Evolutionary conservation across 2,113 vertebrate genomes (phyloP).

Genomic region (Gorilla gorilla): DNA sequence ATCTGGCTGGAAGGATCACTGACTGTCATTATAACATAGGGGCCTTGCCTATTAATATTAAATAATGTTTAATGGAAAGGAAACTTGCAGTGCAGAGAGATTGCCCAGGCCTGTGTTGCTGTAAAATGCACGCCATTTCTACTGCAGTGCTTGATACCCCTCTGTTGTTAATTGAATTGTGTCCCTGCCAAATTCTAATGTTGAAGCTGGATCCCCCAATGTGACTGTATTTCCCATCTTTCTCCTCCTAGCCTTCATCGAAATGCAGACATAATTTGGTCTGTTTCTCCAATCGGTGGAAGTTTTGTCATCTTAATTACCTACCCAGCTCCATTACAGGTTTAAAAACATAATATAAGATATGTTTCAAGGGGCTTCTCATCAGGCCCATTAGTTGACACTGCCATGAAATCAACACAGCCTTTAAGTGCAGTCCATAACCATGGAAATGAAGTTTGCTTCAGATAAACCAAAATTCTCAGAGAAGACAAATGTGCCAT

Average conservation of each 20-base stretch:
- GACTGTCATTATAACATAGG: background rate
- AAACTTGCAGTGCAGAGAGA: background rate
- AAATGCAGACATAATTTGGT: background rate
- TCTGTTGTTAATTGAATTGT: background rate
- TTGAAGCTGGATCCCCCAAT: background rate
- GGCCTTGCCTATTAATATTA: background rate
- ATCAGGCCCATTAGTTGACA: background rate
- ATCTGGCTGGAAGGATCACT: background rate
- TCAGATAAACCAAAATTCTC: background rate
- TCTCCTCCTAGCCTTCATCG: background rate
- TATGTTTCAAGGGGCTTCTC: background rate
- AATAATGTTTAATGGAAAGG: background rate
- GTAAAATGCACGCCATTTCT: background rate
- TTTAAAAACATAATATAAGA: background rate
- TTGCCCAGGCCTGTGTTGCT: background rate
- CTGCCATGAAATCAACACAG: background rate
- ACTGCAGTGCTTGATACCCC: background rate
- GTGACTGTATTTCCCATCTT: background rate
- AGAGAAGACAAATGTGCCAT: background rate
- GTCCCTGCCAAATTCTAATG: background rate
- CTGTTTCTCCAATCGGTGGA: background rate
- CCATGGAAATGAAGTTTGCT: background rate
- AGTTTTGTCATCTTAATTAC: background rate
- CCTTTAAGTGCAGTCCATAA: background rate
- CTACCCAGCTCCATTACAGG: background rate